Evolutionary conservation across 1,140 invertebrate genomes (phyloP).

Genomic region (Drosophila kohkoa): DNA sequence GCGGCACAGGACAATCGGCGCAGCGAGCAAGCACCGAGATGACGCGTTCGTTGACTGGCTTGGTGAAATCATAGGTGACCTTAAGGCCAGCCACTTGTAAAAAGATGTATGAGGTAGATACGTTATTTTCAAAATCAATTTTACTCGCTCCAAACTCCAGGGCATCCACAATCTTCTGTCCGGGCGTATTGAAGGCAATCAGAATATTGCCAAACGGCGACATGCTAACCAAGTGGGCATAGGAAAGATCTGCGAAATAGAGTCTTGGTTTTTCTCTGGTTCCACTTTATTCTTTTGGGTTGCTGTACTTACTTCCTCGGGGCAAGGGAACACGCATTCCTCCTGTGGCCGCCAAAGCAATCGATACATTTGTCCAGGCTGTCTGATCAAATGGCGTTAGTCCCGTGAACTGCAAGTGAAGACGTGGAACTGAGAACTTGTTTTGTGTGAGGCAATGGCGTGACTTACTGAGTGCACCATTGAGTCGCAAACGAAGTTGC

Average conservation of each 20-base stretch:
- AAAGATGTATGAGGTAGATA: conserved; percentile 86
- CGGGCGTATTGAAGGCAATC: conserved; percentile 88
- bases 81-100: conserved; percentile 87
- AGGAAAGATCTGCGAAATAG: conserved; percentile 87
- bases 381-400: conserved; percentile 56
- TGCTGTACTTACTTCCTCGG: conserved; percentile 84
- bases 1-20: conserved; percentile 88
- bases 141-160: conserved; percentile 87
- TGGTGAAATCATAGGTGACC: conserved; percentile 85
- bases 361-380: conserved; percentile 89
- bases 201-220: conserved; percentile 90
- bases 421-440: not conserved
- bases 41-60: conserved; percentile 87
- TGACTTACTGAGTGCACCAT: conserved; percentile 86
- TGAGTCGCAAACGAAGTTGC: conserved; percentile 90
- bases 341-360: conserved; percentile 89
- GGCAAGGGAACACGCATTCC: conserved; percentile 88
- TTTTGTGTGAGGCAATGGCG: not conserved
- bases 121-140: conserved; percentile 66
- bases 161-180: conserved; percentile 87
- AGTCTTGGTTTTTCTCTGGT: not conserved
- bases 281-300: not conserved
- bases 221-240: conserved; percentile 88
- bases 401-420: conserved; percentile 62
- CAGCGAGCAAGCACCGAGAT: conserved; percentile 87